Evolutionary conservation across 2,888 invertebrate species (phyloP).

Genomic region (Ephialtes manifestator): DNA sequence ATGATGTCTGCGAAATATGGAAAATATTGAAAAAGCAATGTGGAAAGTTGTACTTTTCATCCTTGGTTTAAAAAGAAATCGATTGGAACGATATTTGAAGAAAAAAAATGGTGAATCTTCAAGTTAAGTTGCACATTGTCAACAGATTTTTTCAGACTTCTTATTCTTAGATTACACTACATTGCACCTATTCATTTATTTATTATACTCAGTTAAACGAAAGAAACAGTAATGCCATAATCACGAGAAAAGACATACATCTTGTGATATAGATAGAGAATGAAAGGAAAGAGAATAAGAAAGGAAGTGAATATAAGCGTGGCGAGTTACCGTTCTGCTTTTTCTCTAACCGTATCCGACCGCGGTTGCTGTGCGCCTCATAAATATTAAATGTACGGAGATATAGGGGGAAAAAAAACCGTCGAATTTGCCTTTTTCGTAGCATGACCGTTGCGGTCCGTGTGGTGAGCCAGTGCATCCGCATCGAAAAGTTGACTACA

Average conservation of each 20-base stretch:
- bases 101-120: no score
- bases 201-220: conserved; percentile 1
- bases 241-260: conserved; percentile 1
- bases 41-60: no score
- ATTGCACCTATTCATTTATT: background rate
- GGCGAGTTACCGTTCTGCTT: conserved; percentile 25
- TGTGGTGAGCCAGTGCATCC: conserved; percentile 12
- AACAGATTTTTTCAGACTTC: background rate
- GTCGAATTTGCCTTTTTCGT: conserved; percentile 21
- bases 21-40: no score
- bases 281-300: conserved; percentile 25
- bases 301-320: conserved; percentile 26
- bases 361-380: conserved; percentile 15
- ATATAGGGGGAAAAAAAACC: conserved; percentile 27
- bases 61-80: no score
- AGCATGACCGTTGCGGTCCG: conserved; percentile 22
- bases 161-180: background rate
- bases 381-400: conserved; percentile 39
- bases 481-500: conserved; percentile 22
- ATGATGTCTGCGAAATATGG: no score
- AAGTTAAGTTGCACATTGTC: background rate
- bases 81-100: no score
- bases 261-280: background rate
- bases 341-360: conserved; percentile 29
- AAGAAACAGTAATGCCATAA: conserved; percentile 4